Evolutionary conservation across 2,797 vertebrate genomes (phyloP).

Genomic region (Arnoldichthys spilopterus): DNA sequence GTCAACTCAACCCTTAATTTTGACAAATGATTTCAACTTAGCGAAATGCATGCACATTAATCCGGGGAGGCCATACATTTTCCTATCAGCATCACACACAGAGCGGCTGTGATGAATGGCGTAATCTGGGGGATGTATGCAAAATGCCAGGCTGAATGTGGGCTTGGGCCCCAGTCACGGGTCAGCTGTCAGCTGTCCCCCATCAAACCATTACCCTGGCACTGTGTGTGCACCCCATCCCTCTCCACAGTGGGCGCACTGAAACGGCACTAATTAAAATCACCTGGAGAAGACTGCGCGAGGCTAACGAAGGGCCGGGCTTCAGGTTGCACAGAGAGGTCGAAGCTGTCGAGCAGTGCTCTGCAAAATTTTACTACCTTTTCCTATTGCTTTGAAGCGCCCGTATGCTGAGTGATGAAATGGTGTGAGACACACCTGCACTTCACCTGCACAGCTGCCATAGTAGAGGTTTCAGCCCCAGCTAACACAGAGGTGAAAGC

Average conservation of each 20-base stretch:
- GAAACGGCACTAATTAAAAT: slow-evolving; percentile 59
- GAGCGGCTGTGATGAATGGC: slow-evolving; percentile 76
- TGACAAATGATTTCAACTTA: slow-evolving; percentile 81
- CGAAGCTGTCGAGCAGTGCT: slow-evolving; percentile 29
- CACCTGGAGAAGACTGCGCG: slow-evolving; percentile 58
- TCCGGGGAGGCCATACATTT: slow-evolving; percentile 80
- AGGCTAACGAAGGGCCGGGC: slow-evolving; percentile 54
- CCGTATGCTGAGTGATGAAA: slow-evolving; percentile 56
- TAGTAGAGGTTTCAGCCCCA: slow-evolving; percentile 64
- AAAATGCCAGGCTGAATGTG: slow-evolving; percentile 75
- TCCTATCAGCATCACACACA: slow-evolving; percentile 79
- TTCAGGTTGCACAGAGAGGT: slow-evolving; percentile 47
- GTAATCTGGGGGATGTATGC: slow-evolving; percentile 77
- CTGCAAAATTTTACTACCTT: slow-evolving; percentile 59
- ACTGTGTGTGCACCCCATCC: slow-evolving; percentile 47
- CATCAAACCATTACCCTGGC: slow-evolving; percentile 40
- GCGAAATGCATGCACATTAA: slow-evolving; percentile 80
- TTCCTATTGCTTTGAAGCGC: slow-evolving; percentile 74
- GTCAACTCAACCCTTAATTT: slow-evolving; percentile 70
- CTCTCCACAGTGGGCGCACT: slow-evolving; percentile 37
- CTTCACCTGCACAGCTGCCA: slow-evolving; percentile 81
- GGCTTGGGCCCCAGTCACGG: slow-evolving; percentile 68
- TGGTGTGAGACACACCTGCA: slow-evolving; percentile 80
- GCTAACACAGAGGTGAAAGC: slow-evolving; percentile 68
- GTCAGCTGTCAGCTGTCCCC: slow-evolving; percentile 60